These are phyloP conservation scores for Gallinago solitaria DNA, from an alignment of 2,797 vertebrate genomes.

Conservation along the genomic window DNA sequence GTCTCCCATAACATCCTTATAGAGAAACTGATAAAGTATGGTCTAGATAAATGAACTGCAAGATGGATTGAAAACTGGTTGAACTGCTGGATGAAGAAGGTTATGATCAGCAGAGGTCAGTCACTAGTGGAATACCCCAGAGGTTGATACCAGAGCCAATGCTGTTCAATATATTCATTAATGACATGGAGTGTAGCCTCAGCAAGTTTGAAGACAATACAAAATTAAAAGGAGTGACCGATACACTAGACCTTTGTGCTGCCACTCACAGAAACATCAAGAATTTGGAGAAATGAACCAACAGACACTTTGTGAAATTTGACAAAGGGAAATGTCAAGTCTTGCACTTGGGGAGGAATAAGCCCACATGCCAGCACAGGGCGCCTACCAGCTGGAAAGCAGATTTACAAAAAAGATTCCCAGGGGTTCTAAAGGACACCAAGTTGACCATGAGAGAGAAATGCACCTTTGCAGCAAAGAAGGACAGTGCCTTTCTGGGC, in stretches of 20 bases:
- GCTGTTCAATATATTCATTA: not conserved
- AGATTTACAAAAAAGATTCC: not conserved
- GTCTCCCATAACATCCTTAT: not conserved
- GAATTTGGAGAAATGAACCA: not conserved
- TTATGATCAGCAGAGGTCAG: not conserved
- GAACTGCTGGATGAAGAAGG: not conserved
- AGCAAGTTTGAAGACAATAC: not conserved
- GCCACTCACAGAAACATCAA: not conserved
- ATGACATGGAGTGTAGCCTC: not conserved
- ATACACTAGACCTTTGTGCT: not conserved
- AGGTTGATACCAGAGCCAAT: not conserved
- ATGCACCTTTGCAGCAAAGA: not conserved
- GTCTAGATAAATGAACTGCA: not conserved
- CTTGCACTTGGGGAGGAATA: not conserved
- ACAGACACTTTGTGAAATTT: not conserved
- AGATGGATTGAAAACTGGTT: not conserved
- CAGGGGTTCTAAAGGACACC: fast-evolving
- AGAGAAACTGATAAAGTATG: not conserved
- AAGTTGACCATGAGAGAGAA: not conserved
- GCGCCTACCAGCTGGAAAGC: not conserved
- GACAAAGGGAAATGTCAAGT: not conserved
- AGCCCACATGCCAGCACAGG: not conserved
- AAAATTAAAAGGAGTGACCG: not conserved
- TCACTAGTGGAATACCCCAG: not conserved
- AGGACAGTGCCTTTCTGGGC: not conserved